Evolutionary conservation across 2,888 invertebrate genomes (phyloP), one percentile per base, ranked within the genome.

Genomic region (Ophioninae sp.): DNA sequence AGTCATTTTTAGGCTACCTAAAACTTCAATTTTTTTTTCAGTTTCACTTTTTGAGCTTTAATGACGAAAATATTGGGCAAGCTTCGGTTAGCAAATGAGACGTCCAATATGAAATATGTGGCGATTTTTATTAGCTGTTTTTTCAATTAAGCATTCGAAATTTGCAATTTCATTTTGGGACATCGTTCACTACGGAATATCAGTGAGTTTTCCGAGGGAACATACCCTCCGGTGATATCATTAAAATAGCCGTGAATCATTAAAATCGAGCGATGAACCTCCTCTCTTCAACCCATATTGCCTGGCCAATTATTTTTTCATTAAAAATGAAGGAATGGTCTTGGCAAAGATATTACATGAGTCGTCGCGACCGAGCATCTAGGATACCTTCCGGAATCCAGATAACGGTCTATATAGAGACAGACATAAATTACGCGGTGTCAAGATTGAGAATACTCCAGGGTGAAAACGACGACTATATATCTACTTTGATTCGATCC

Each of bases 401-500:
- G 75, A 75, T 63, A 63, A 41, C 44, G 20, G 51, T 37, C 23
- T 56, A 75, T 75, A 73, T 59, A 59, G 39, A 2, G 39, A 22
- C 44, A 58, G 56, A 72, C 64, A 65, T 65, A 75, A 65, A 75
- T 75, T 51, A 51, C 37, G 13, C 10, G 37, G 44, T 37, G 71
- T 71, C 71, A 71, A 71, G 71, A 56, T 10, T 20, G 56, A 30
- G 37, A 56, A 59, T n/a, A 59, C 41, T 5, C n/a, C 23, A n/a
- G 64, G 41, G 58, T 71, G 64, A 39, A 56, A 56, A 64, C 71
- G 51, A 74, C 69, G 64, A 59, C 6, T 73, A 61, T 74, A 78
- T 78, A 78, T 82, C 74, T 69, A 2, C 68, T 74, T 79, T 68
- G 82, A 82, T 82, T 77, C 61, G 10, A 20, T 74, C 58, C 74